Percentiles rank a stretch among this genome's conserved stretches.
Evolutionary conservation across 1,140 invertebrate species (phyloP).

Genomic region (Cydia amplana): DNA sequence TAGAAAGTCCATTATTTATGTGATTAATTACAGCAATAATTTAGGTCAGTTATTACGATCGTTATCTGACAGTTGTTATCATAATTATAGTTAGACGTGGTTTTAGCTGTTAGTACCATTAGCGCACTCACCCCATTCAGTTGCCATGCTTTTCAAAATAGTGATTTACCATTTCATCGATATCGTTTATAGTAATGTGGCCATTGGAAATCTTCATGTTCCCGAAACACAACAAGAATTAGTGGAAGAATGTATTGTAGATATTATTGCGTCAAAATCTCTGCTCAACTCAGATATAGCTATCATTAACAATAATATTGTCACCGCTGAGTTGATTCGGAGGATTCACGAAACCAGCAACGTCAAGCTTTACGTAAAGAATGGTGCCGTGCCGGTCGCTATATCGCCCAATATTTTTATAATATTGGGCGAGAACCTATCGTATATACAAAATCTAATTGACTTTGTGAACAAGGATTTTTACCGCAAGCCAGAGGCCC

Average conservation of each 20-base stretch:
- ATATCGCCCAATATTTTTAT: not conserved
- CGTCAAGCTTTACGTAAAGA: not conserved
- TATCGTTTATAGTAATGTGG: not conserved
- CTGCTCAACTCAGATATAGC: not conserved
- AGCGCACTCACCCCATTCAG: not conserved
- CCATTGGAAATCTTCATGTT: not conserved
- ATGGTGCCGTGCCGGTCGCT: not conserved
- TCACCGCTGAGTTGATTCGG: not conserved
- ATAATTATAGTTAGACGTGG: no score
- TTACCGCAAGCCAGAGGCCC: not conserved
- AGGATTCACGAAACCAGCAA: slow-evolving; percentile 1
- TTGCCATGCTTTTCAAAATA: slow-evolving; percentile 20
- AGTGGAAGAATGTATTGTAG: not conserved
- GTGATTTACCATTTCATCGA: not conserved
- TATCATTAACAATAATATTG: not conserved
- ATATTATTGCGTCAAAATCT: slow-evolving; percentile 10
- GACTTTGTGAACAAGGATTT: not conserved
- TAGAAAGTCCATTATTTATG: no score
- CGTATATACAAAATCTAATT: not conserved
- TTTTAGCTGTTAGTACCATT: not conserved
- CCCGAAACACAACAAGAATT: not conserved
- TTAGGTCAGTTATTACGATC: no score
- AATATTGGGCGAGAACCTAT: not conserved
- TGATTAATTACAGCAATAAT: no score
- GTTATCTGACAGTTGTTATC: no score